These are phyloP conservation scores for Limnothrissa miodon DNA, from an alignment of 2,113 vertebrate species.

Conservation along the genomic window DNA sequence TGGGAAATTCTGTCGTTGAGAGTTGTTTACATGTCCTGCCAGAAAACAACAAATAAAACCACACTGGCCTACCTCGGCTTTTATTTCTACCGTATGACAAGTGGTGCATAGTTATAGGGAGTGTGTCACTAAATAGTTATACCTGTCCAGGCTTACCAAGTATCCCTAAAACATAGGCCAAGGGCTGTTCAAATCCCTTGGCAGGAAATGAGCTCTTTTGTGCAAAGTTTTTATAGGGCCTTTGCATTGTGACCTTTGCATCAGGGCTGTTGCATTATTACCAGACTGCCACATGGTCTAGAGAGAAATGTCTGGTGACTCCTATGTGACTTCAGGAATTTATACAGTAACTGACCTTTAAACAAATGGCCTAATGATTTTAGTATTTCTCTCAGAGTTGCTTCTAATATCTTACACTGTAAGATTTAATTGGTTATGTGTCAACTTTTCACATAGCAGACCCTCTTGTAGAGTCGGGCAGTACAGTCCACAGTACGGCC, in stretches of 20 bases:
- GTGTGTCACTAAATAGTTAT: neutral
- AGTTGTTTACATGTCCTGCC: neutral
- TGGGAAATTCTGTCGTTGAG: neutral
- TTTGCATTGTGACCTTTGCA: neutral
- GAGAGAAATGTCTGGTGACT: neutral
- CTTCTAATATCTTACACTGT: neutral
- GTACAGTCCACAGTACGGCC: neutral
- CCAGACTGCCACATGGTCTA: neutral
- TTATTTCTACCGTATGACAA: neutral
- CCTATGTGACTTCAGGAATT: neutral
- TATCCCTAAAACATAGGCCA: neutral
- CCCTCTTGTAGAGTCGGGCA: neutral
- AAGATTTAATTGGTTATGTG: neutral
- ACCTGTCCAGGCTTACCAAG: neutral
- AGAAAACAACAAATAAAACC: neutral
- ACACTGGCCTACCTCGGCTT: neutral
- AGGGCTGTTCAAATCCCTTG: too few species aligned
- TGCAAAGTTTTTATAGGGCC: neutral
- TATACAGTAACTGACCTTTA: neutral
- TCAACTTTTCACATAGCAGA: neutral
- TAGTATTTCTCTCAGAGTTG: neutral
- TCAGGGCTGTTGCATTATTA: too few species aligned
- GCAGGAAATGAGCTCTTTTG: too few species aligned
- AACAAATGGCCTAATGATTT: neutral
- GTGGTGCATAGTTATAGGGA: neutral